A percentile compares a stretch with the other conserved stretches of the same genome.
Evolutionary conservation across 1,140 invertebrate genomes (phyloP).

Genomic region (Homalodisca vitripennis): DNA sequence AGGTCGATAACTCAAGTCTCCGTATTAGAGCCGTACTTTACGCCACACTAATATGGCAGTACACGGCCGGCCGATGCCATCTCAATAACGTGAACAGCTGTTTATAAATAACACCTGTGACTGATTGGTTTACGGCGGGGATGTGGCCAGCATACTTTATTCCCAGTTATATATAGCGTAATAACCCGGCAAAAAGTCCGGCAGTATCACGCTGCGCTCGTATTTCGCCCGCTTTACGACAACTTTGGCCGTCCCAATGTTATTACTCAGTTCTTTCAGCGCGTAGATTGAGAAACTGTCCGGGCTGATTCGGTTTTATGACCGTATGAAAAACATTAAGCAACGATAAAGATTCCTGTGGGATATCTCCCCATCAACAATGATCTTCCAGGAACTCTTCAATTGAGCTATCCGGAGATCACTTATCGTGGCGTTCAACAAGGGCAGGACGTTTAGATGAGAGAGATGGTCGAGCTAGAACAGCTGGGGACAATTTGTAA

Average conservation of each 20-base stretch:
- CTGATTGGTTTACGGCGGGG: constrained; percentile 20
- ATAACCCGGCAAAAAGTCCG: constrained; percentile 1
- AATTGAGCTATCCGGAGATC: no score
- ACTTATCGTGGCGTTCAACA: no score
- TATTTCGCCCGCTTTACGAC: constrained; percentile 12
- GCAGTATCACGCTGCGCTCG: constrained; percentile 7
- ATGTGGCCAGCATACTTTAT: constrained; percentile 26
- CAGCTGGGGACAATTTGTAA: no score
- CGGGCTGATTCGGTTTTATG: not conserved
- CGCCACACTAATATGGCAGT: constrained; percentile 20
- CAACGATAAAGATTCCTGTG: not conserved
- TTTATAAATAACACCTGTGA: constrained; percentile 27
- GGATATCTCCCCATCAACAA: not conserved
- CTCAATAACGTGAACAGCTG: constrained; percentile 25
- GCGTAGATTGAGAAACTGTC: not conserved
- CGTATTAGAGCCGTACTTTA: constrained; percentile 20
- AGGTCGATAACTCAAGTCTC: constrained; percentile 7
- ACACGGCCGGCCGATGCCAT: constrained; percentile 21
- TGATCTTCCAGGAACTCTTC: no score
- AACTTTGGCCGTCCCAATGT: not conserved
- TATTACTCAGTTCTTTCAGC: not conserved
- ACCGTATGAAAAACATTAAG: not conserved
- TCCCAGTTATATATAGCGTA: constrained; percentile 22
- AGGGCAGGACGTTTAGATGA: no score
- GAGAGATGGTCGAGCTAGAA: no score